phyloP scores from a whole-genome alignment of 1,140 invertebrate genomes.

The Monochamus saltuarius region DNA sequence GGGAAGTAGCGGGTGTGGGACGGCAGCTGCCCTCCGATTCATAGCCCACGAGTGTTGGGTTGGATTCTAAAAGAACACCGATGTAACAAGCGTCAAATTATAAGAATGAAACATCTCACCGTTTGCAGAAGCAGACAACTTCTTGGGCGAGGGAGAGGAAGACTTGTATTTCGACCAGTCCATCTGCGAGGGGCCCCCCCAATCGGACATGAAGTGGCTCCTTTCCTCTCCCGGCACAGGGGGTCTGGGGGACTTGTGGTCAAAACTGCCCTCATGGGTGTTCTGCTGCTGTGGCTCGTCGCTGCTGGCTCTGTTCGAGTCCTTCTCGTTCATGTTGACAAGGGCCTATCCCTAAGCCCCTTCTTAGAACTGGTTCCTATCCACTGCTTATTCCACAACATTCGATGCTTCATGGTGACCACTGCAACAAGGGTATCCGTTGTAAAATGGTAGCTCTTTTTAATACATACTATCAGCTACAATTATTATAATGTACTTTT shows the following conservation, averaged over 20 bases:
- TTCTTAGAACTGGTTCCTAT: conserved; percentile 3
- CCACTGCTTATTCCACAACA: neutral
- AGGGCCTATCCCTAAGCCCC: conserved; percentile 23
- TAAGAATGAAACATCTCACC: conserved; percentile 21
- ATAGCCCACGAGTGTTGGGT: conserved; percentile 25
- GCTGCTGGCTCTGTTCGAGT: conserved; percentile 8
- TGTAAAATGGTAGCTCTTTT: neutral
- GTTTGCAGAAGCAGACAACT: conserved; percentile 22
- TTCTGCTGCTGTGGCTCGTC: conserved; percentile 34
- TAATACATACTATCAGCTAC: too few relatives aligned
- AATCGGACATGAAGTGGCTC: conserved; percentile 39
- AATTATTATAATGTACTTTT: too few relatives aligned
- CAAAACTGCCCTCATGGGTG: conserved; percentile 42
- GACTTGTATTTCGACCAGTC: conserved; percentile 38
- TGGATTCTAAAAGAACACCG: conserved; percentile 19
- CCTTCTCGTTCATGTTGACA: conserved; percentile 40
- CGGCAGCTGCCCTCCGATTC: conserved; percentile 31
- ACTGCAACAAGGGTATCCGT: conserved; percentile 1
- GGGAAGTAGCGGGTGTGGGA: neutral
- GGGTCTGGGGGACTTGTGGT: conserved; percentile 46
- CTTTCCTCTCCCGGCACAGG: conserved; percentile 50
- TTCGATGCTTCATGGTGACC: conserved; percentile 13
- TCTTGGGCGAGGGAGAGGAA: conserved; percentile 38
- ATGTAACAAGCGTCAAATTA: too few relatives aligned
- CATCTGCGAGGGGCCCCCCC: conserved; percentile 31